Conservation (phyloP, 2,888 invertebrate genomes). For the Mycalesis mineus region DNA sequence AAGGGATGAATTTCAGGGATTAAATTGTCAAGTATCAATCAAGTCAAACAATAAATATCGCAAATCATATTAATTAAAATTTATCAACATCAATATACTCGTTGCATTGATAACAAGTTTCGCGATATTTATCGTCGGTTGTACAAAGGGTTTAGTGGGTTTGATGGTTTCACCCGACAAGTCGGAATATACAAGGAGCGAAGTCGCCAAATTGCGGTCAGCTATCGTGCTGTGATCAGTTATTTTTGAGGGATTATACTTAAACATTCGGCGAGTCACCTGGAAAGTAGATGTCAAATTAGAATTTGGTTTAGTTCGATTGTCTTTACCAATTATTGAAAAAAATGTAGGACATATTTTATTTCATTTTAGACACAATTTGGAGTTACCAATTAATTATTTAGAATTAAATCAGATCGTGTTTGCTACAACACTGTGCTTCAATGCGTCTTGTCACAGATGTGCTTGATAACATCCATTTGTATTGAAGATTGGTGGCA, state of each 20-base stretch:
- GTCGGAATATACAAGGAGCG: conserved; percentile 37
- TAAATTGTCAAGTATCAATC: background rate
- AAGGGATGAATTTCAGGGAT: background rate
- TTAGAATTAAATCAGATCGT: conserved; percentile 6
- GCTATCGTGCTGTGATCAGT: conserved; percentile 68
- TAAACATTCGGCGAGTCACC: conserved; percentile 76
- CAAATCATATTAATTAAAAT: background rate
- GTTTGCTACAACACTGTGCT: conserved; percentile 47
- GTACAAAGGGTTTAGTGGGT: background rate
- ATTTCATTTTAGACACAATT: conserved; percentile 57
- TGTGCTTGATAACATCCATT: conserved; percentile 58
- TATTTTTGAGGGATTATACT: conserved; percentile 69
- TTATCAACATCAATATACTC: too few species aligned
- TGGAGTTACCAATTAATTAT: conserved; percentile 61
- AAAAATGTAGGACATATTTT: conserved; percentile 37
- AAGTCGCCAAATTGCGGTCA: conserved; percentile 59
- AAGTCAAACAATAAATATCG: background rate
- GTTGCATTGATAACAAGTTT: too few species aligned
- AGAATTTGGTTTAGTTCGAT: conserved; percentile 74
- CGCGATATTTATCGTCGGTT: background rate
- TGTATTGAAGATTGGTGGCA: conserved; percentile 40
- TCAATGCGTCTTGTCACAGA: conserved; percentile 33
- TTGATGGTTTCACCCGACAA: conserved; percentile 41
- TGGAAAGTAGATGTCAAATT: conserved; percentile 77
- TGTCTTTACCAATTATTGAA: conserved; percentile 62